Evolutionary conservation across 2,113 vertebrate genomes (phyloP).

Genomic region (Aphelocoma coerulescens): DNA sequence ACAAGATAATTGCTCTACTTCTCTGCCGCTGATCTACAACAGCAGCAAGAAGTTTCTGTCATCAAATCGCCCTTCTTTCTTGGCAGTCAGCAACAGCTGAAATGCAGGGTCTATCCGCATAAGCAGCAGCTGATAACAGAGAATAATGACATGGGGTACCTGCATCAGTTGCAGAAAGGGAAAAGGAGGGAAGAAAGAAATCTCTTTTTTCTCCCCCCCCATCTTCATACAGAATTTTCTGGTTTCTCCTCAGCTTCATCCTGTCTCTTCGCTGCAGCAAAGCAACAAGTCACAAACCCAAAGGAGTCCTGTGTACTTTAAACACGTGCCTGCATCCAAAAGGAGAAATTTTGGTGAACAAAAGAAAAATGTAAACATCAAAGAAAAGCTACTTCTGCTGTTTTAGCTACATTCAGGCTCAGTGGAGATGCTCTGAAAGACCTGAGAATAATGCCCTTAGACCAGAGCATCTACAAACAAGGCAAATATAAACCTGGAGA

Average conservation of each 20-base stretch:
- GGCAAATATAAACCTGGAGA: neutral
- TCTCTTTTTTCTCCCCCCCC: fast-evolving
- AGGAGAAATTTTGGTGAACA: neutral
- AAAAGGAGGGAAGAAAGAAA: neutral
- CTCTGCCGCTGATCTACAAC: neutral
- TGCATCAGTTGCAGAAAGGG: neutral
- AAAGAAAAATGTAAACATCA: neutral
- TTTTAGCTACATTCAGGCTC: neutral
- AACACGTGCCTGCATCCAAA: neutral
- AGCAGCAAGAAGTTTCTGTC: neutral
- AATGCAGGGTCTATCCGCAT: neutral
- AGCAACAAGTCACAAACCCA: neutral
- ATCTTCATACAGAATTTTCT: neutral
- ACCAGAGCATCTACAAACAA: neutral
- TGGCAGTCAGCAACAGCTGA: neutral
- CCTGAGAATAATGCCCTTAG: neutral
- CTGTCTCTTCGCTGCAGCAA: neutral
- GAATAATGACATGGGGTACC: neutral
- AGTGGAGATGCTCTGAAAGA: neutral
- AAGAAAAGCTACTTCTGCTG: neutral
- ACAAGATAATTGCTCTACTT: neutral
- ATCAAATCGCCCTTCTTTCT: neutral
- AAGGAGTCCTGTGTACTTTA: neutral
- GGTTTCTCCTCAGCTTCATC: neutral
- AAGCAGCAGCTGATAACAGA: neutral